phyloP scores from a whole-genome alignment of 2,113 vertebrate genomes.

The Phalacrocorax carbo region DNA sequence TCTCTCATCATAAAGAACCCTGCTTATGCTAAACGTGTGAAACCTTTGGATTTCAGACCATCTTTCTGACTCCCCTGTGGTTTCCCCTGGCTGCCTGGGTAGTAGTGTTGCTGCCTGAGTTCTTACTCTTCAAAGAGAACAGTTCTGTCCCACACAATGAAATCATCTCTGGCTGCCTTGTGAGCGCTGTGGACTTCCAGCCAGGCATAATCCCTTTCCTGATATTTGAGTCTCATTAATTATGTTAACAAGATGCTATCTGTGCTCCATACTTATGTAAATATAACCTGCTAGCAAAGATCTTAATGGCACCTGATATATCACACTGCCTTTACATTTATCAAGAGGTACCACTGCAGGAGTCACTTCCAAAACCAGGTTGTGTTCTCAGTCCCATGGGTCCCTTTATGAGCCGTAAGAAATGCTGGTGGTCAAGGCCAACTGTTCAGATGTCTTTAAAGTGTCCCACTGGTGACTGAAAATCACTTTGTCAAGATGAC shows the following conservation, averaged over 20 bases:
- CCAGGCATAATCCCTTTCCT: background rate
- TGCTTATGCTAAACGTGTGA: background rate
- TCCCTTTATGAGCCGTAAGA: slow-evolving; percentile 53
- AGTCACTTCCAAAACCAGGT: slow-evolving; percentile 24
- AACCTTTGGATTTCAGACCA: background rate
- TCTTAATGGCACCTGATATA: slow-evolving; percentile 22
- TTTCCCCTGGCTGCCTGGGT: background rate
- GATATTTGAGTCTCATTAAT: slow-evolving; percentile 52
- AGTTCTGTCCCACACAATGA: slow-evolving; percentile 3
- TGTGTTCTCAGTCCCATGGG: slow-evolving; percentile 39
- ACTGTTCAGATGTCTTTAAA: slow-evolving; percentile 70
- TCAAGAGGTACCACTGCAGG: background rate
- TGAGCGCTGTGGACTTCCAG: background rate
- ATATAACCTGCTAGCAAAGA: slow-evolving; percentile 12
- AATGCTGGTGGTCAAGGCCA: slow-evolving; percentile 69
- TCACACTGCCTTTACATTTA: background rate
- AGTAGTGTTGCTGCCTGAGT: background rate
- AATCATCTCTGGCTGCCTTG: slow-evolving; percentile 4
- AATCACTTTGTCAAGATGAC: slow-evolving; percentile 76
- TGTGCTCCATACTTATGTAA: background rate
- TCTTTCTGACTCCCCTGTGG: background rate
- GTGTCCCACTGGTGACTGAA: slow-evolving; percentile 68
- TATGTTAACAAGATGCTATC: slow-evolving; percentile 41
- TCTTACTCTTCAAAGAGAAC: background rate
- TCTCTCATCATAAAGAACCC: background rate